Evolutionary conservation across 1,140 invertebrate species (phyloP), one percentile per base, ranked within the genome.

Genomic region (Antheraea mylitta): DNA sequence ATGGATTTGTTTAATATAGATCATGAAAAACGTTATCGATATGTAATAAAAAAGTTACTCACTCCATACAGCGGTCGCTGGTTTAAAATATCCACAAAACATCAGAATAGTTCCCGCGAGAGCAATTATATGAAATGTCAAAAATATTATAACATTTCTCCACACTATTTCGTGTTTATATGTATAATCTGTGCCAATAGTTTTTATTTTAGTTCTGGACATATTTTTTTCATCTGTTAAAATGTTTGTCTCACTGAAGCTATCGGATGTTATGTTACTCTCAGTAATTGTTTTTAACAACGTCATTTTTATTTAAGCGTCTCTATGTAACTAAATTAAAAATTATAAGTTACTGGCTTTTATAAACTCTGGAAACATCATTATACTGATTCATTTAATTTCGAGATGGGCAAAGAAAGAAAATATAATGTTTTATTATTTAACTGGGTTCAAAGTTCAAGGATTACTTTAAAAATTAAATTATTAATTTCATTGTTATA

Each of bases 161-260:
- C 93, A 93, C 4, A 93, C 93, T 18, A 93, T 83, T 76, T 92
- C 62, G 73, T 92, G 86, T 81, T 92, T 93, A 66, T 92, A 94
- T 0, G 65, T 79, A 68, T 83, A 90, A 85, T 94, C 93, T 0
- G 93, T 94, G 48, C 93, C 93, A 38, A 91, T 82, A 11, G 63
- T 64, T 70, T 75, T 67, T 10, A 64, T 61, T 22, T 9, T 61
- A 22, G 6, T 61, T 53, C 13, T 13, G 16, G 45, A n/a, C 11
- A 53, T 13, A 53, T 13, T 6, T 53, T 0, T n/a, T 53, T n/a
- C 45, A 53, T 53, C 45, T 53, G 11, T 13, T 53, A 53, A 53
- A 53, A n/a, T 16, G 45, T n/a, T 53, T 13, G 45, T 13, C 16
- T 16, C 45, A n/a, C 16, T 13, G 16, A 16, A 13, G 13, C 16